phyloP scores from a whole-genome alignment of 2,113 vertebrate genomes.

The Pachyramphus minor region DNA sequence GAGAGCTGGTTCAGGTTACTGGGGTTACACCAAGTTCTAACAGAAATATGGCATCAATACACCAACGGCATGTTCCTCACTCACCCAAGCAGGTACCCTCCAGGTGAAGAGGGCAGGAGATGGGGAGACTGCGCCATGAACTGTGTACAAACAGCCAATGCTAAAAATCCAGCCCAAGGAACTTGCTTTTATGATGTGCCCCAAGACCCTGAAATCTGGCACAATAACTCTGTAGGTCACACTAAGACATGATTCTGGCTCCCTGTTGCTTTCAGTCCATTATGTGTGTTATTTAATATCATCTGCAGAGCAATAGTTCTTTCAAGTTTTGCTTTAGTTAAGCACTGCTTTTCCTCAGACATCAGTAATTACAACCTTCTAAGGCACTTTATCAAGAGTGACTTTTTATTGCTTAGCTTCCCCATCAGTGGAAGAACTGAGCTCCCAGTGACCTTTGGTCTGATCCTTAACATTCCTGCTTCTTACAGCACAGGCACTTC shows the following conservation, averaged over 20 bases:
- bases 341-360: slow-evolving; percentile 21
- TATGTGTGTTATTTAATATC: neutral
- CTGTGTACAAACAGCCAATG: neutral
- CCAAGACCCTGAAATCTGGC: neutral
- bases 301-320: neutral
- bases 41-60: neutral
- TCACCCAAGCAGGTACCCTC: neutral
- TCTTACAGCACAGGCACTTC: neutral
- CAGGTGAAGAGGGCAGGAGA: neutral
- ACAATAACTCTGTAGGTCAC: neutral
- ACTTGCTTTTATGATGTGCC: neutral
- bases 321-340: neutral
- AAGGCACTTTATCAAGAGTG: neutral
- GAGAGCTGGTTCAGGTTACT: neutral
- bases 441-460: neutral
- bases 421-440: neutral
- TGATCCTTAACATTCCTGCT: neutral
- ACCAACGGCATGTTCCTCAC: neutral
- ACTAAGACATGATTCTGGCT: neutral
- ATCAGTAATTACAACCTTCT: neutral
- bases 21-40: neutral
- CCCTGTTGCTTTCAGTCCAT: neutral
- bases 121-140: neutral
- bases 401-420: slow-evolving; percentile 14
- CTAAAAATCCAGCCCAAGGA: neutral